These are phyloP conservation scores for Machimus atricapillus DNA, from an alignment of 2,888 invertebrate species.

Conservation along the genomic window DNA sequence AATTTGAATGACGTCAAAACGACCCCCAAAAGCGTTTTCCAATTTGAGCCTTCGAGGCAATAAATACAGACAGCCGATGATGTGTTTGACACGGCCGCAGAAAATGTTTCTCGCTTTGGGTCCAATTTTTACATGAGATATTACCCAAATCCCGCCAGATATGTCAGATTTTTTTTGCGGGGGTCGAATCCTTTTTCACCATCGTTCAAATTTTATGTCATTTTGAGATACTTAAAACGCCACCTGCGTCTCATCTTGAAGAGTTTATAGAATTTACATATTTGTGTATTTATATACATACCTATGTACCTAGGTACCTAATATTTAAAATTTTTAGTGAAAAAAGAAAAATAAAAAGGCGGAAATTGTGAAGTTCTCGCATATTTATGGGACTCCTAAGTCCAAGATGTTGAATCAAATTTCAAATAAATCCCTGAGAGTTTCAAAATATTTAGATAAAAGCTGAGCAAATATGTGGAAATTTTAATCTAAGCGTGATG, in stretches of 20 bases:
- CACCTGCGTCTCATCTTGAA: background rate
- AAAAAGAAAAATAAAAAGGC: background rate
- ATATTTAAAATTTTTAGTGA: background rate
- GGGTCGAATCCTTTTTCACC: background rate
- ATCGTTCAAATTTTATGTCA: background rate
- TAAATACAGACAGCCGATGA: background rate
- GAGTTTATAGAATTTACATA: background rate
- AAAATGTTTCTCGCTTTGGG: background rate
- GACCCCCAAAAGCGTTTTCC: background rate
- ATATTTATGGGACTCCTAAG: background rate
- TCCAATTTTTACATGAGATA: background rate
- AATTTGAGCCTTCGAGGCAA: background rate
- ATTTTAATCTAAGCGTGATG: conserved; percentile 27
- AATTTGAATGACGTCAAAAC: background rate
- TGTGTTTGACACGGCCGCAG: background rate
- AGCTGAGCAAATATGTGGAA: background rate
- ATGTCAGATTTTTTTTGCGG: background rate
- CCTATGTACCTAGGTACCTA: no score
- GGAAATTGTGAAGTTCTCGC: background rate
- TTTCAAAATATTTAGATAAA: conserved; percentile 33
- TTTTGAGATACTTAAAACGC: background rate
- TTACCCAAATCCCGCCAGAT: conserved; percentile 2
- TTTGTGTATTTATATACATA: no score
- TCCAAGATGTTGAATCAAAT: background rate
- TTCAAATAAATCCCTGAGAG: background rate